A percentile compares a stretch with the other conserved stretches of the same genome.
These are phyloP conservation scores for Megalopta genalis DNA, from an alignment of 1,140 invertebrate genomes.

Conservation along the genomic window DNA sequence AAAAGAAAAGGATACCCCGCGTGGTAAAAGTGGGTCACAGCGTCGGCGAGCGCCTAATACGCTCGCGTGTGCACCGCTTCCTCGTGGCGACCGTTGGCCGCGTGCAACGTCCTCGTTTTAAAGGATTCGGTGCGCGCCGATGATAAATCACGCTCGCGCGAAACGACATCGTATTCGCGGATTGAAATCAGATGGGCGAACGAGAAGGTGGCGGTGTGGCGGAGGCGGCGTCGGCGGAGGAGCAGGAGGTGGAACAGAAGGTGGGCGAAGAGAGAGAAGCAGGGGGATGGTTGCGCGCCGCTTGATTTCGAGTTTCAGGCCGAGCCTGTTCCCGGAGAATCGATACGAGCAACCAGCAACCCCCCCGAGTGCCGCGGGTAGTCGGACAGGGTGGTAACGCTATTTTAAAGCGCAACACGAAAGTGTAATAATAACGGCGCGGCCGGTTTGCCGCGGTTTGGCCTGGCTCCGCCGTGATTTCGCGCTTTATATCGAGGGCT, in stretches of 20 bases:
- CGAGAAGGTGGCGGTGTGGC: no score
- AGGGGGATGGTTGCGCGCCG: neutral
- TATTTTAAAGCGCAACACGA: conserved; percentile 47
- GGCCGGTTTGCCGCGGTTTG: neutral
- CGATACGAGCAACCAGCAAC: conserved; percentile 19
- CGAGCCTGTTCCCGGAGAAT: conserved; percentile 37
- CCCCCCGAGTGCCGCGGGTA: neutral
- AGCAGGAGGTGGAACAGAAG: no score
- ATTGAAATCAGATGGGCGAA: neutral
- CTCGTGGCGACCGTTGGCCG: neutral
- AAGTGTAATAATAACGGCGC: conserved; percentile 44
- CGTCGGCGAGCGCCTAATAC: conserved; percentile 19
- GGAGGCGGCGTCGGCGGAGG: neutral
- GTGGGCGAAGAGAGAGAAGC: no score
- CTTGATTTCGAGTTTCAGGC: conserved; percentile 36
- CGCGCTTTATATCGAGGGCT: no score
- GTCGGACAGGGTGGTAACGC: conserved; percentile 17
- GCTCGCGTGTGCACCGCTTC: conserved; percentile 25
- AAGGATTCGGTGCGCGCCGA: neutral
- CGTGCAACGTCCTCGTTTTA: conserved; percentile 26
- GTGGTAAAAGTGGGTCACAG: conserved; percentile 26
- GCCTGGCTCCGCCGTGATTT: no score
- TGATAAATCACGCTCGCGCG: neutral
- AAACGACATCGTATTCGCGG: neutral
- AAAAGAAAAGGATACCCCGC: conserved; percentile 33